Evolutionary conservation across 2,797 vertebrate genomes (phyloP).

Genomic region (Pogoniulus pusillus): DNA sequence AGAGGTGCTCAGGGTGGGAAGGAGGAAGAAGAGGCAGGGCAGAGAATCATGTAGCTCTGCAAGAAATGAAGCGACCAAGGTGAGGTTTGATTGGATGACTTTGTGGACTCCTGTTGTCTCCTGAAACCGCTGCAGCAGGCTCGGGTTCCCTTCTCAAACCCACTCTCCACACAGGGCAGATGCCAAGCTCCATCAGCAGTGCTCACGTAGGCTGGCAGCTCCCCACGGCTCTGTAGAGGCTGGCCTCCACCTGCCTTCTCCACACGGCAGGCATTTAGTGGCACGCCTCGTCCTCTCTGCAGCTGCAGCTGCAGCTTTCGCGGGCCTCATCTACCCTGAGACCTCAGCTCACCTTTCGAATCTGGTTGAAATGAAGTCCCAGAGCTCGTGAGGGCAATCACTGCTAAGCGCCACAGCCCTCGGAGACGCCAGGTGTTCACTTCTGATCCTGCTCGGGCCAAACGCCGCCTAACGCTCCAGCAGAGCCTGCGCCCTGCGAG

Average conservation of each 20-base stretch:
- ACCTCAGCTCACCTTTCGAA: conserved; percentile 53
- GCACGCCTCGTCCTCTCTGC: not conserved
- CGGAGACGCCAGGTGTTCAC: conserved; percentile 24
- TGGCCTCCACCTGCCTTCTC: conserved; percentile 56
- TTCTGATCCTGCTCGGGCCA: conserved; percentile 37
- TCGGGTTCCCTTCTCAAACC: not conserved
- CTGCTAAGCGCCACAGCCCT: too few relatives aligned
- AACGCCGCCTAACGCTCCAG: conserved; percentile 44
- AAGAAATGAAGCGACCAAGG: not conserved
- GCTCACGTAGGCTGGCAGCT: not conserved
- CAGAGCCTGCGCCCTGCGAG: conserved; percentile 40
- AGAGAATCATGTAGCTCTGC: rapidly evolving
- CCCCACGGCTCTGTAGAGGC: not conserved
- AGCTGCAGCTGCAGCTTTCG: conserved; percentile 53
- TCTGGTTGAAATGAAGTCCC: conserved; percentile 8
- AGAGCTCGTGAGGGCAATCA: not conserved
- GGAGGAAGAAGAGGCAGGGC: not conserved
- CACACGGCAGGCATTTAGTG: not conserved
- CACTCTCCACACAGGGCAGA: not conserved
- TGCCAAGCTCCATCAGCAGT: not conserved
- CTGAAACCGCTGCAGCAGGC: not conserved
- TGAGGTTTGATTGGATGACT: not conserved
- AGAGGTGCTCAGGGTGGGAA: not conserved
- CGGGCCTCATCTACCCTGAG: too few relatives aligned
- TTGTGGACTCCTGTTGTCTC: not conserved